These are phyloP conservation scores for Pagetopsis macropterus DNA, from an alignment of 2,797 vertebrate species.

Conservation along the genomic window DNA sequence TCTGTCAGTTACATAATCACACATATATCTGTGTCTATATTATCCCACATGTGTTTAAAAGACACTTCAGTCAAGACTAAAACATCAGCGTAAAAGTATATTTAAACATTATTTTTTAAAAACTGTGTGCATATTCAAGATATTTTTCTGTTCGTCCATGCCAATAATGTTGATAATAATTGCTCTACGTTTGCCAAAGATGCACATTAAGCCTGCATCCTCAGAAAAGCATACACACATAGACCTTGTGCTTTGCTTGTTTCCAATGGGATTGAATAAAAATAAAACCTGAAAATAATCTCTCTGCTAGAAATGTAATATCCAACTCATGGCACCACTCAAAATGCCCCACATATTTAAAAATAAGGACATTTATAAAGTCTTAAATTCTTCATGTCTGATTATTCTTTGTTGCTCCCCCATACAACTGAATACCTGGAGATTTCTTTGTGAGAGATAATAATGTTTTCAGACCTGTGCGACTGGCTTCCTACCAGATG, in stretches of 20 bases:
- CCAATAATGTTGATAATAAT: background rate
- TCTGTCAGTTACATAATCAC: background rate
- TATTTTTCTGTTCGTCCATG: background rate
- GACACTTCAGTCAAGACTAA: background rate
- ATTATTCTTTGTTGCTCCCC: background rate
- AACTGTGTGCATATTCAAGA: background rate
- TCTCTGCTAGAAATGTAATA: slow-evolving; percentile 1
- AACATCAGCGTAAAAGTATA: background rate
- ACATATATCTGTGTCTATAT: background rate
- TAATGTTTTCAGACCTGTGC: background rate
- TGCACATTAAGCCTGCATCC: background rate
- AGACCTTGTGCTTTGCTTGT: background rate
- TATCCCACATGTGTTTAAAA: background rate
- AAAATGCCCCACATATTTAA: background rate
- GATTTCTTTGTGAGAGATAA: slow-evolving; percentile 4
- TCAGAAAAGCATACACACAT: background rate
- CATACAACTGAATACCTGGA: background rate
- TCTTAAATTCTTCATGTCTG: background rate
- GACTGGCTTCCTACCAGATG: slow-evolving; percentile 24
- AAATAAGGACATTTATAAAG: background rate
- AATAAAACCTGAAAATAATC: background rate
- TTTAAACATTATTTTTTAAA: too few species aligned
- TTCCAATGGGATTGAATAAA: background rate
- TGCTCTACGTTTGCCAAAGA: background rate
- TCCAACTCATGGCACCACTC: background rate